Base-by-base conservation (phyloP, 2,888 invertebrate genomes). In the Drosophila barbarae region DNA sequence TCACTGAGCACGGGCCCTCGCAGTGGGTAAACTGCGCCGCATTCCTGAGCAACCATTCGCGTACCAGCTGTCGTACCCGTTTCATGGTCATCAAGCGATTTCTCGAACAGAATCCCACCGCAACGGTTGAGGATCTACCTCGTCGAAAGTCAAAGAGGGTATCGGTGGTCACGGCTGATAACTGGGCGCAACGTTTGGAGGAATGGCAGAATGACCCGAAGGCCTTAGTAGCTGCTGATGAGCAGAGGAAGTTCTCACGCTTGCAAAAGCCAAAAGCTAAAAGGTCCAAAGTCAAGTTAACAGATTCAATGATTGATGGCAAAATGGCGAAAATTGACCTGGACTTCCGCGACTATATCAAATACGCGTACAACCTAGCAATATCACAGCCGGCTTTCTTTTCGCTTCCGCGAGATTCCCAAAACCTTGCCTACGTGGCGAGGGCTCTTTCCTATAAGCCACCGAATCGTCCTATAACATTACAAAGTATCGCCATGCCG, bases 21-120 rank as follows among this genome's bases (percentile, higher is more conserved):
- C 86, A 90, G 52, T 93, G 92, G 92, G 76, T 91, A 0, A 87
- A 85, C 55, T 91, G 94, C 56, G 89, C 92, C 3, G 87, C 89
- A 49, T 81, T 88, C 68, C 90, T 94, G 61, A 89, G 90, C 8
- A 90, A 91, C 5, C 92, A 92, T 77, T 90, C 90, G 35, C 89
- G 93, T 42, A 90, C 90, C 3, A 91, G 93, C 75, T 89, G 93
- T 50, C 90, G 94, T 36, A 92, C 93, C 51, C 91, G 94, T 26
- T 92, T 92, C 80, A 44, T 87, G 0, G 91, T 91, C 0, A 90
- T 93, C n/a, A 79, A 89, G 47, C 90, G 88, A 63, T 92, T 91
- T 89, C 87, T 92, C 50, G 87, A 89, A 56, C 87, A 88, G 26
- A 83, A 92, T 87, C 92, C 92, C 0, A 74, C 90, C 18, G 75